These are phyloP conservation scores for Taxidea taxus DNA, from an alignment of 2,113 vertebrate genomes.

Conservation along the genomic window DNA sequence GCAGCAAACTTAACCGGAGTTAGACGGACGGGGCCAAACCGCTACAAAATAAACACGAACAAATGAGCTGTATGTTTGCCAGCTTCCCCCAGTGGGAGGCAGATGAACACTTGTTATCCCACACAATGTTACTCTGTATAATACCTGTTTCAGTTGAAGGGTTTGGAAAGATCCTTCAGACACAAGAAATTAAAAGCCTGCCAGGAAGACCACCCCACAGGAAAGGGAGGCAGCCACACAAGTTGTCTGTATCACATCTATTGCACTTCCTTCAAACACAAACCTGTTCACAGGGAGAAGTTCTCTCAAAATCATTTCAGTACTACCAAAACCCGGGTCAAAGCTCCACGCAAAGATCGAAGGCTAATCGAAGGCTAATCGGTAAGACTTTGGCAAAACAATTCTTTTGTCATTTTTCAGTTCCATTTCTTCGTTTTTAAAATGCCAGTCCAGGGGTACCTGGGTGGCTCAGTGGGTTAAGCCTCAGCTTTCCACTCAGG, in stretches of 20 bases:
- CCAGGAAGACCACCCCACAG: background rate
- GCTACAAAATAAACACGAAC: background rate
- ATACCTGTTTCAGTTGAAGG: background rate
- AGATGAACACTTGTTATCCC: background rate
- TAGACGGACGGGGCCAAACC: background rate
- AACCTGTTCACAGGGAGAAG: background rate
- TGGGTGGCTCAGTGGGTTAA: too few relatives aligned
- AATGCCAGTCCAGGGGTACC: background rate
- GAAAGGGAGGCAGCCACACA: background rate
- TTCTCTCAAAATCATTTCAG: background rate
- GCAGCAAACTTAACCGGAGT: constrained; percentile 9
- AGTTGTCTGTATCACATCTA: background rate
- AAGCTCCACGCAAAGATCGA: background rate
- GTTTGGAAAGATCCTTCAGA: background rate
- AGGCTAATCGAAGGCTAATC: background rate
- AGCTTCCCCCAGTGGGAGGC: background rate
- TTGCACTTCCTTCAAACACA: background rate
- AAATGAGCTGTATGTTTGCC: background rate
- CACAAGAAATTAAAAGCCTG: constrained; percentile 7
- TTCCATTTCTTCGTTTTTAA: background rate
- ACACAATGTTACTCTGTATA: background rate
- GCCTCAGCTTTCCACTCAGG: too few relatives aligned
- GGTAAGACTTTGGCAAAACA: background rate
- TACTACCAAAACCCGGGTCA: background rate
- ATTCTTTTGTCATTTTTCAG: background rate